A percentile compares a stretch with the other conserved stretches of the same genome.
These are phyloP conservation scores for Lepilemur septentrionalis DNA, from an alignment of 2,797 vertebrate genomes.

Conservation along the genomic window DNA sequence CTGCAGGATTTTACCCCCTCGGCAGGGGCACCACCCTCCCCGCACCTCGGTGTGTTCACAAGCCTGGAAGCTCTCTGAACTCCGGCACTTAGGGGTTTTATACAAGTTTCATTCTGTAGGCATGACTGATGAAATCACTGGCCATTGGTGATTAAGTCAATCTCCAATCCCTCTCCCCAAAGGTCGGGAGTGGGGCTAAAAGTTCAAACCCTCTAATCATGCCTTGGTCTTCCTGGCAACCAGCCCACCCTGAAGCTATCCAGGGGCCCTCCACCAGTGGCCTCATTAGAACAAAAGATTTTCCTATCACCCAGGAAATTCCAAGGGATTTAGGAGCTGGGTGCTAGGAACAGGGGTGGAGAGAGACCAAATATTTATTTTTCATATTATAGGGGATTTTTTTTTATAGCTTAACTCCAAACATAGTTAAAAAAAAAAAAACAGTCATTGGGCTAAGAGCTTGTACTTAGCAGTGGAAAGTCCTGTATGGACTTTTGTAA, in stretches of 20 bases:
- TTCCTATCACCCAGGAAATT: background rate
- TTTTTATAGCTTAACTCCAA: background rate
- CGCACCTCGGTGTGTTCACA: background rate
- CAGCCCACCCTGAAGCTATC: background rate
- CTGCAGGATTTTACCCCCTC: accelerated
- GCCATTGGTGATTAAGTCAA: background rate
- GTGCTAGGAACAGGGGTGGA: background rate
- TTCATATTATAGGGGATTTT: background rate
- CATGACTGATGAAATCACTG: background rate
- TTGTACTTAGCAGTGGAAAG: background rate
- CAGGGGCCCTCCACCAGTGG: background rate
- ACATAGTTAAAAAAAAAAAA: background rate
- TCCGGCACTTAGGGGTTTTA: background rate
- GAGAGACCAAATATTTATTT: background rate
- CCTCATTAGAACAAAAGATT: background rate
- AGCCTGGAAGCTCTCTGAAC: background rate
- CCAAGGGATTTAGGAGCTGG: background rate
- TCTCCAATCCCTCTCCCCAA: background rate
- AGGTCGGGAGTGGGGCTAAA: background rate
- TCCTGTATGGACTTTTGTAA: background rate
- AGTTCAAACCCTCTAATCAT: background rate
- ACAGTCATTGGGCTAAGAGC: background rate
- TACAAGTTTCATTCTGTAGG: background rate
- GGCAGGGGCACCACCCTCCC: too few relatives aligned
- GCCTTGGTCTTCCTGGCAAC: background rate